Conservation (phyloP, 2,113 vertebrate genomes). For the Oncorhynchus keta region DNA sequence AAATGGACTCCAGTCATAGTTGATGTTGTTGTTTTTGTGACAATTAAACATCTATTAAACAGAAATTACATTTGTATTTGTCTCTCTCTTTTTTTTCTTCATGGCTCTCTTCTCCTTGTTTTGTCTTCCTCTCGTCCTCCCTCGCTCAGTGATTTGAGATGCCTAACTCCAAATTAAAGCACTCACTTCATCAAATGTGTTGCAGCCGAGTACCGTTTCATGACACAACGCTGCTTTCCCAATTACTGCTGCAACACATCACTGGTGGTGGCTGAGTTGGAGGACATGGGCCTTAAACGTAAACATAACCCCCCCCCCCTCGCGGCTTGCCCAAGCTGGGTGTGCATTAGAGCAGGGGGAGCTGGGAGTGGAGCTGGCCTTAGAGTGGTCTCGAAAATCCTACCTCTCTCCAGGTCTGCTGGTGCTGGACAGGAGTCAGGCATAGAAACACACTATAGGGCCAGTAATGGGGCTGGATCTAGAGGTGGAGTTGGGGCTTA, state of each 20-base stretch:
- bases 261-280: not conserved
- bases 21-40: slow-evolving; percentile 44
- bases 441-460: not conserved
- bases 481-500: not conserved
- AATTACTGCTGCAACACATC: slow-evolving; percentile 9
- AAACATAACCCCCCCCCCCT: not conserved
- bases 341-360: slow-evolving; percentile 33
- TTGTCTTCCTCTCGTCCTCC: slow-evolving; percentile 7
- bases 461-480: not conserved
- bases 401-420: slow-evolving; percentile 24
- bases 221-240: not conserved
- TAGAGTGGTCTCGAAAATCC: slow-evolving; percentile 42
- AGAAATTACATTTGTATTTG: slow-evolving; percentile 25
- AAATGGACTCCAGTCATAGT: slow-evolving; percentile 54
- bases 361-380: not conserved
- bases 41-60: slow-evolving; percentile 50
- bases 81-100: slow-evolving; percentile 11
- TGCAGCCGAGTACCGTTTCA: not conserved
- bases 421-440: slow-evolving; percentile 34
- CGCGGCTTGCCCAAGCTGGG: slow-evolving; percentile 23
- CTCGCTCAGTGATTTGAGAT: slow-evolving; percentile 8
- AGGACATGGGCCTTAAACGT: slow-evolving; percentile 11
- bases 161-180: not conserved
- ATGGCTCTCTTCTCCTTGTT: slow-evolving; percentile 2
- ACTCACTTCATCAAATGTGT: not conserved